Conservation (phyloP, 2,113 vertebrate species). For the Nipponia nippon region DNA sequence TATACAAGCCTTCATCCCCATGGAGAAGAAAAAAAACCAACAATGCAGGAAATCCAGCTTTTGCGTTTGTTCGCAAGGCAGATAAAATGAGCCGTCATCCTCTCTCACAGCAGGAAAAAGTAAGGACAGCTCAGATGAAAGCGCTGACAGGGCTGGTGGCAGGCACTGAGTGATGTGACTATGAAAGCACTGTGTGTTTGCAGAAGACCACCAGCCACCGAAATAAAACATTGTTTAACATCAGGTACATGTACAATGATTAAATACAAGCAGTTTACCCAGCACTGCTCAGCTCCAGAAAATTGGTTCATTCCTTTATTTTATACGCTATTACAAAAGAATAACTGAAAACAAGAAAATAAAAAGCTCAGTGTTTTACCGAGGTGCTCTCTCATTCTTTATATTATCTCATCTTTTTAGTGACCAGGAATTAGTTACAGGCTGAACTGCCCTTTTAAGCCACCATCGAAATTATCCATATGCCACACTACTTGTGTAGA, state of each 20-base stretch:
- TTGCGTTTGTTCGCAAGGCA: conserved; percentile 48
- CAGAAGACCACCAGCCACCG: neutral
- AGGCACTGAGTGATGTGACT: neutral
- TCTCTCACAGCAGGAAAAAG: conserved; percentile 33
- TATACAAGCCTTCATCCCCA: neutral
- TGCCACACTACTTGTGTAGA: rapidly evolving
- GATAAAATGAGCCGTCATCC: conserved; percentile 51
- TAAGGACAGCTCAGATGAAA: conserved; percentile 42
- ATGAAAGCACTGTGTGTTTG: neutral
- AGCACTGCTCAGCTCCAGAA: neutral
- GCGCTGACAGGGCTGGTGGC: neutral
- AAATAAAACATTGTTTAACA: neutral
- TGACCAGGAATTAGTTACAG: neutral
- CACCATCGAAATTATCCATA: neutral
- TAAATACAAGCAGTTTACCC: neutral
- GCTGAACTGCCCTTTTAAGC: neutral
- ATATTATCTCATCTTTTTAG: neutral
- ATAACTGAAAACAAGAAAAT: neutral
- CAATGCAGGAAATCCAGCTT: conserved; percentile 43
- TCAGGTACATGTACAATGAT: neutral
- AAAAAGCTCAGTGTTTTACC: neutral
- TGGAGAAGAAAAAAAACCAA: neutral
- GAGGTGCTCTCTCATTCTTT: rapidly evolving
- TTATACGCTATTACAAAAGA: neutral
- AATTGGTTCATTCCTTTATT: neutral